Conservation (phyloP, 1,140 invertebrate genomes). For the Scaptomyza graminum region DNA sequence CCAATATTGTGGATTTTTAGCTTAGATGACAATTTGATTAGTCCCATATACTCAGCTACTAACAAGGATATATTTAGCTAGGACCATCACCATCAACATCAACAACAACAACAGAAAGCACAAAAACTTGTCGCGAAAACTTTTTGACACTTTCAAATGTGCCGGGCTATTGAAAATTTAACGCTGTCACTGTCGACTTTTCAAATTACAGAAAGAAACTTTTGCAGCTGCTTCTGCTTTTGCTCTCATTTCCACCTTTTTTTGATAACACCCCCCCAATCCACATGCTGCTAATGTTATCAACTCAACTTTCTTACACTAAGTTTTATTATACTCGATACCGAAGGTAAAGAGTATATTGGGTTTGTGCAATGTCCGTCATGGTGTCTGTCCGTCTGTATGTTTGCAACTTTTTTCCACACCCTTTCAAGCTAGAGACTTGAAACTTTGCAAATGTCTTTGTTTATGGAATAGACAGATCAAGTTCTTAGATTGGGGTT, state of each 20-base stretch:
- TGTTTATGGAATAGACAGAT: no score
- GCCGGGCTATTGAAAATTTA: conserved; percentile 50
- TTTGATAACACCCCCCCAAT: neutral
- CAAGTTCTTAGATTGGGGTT: no score
- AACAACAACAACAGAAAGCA: conserved; percentile 28
- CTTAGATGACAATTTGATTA: neutral
- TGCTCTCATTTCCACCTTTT: conserved; percentile 1
- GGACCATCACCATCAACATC: conserved; percentile 3
- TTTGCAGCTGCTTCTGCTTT: conserved; percentile 23
- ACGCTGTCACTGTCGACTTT: conserved; percentile 43
- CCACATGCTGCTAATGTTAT: conserved; percentile 14
- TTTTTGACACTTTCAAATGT: conserved; percentile 57
- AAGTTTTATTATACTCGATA: no score
- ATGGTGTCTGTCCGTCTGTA: no score
- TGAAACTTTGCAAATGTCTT: no score
- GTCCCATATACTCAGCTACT: neutral
- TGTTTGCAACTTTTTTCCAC: no score
- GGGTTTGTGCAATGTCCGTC: no score
- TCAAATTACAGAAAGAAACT: conserved; percentile 39
- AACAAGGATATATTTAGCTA: conserved; percentile 3
- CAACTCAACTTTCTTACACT: conserved; percentile 1
- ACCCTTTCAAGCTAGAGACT: no score
- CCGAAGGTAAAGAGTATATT: no score
- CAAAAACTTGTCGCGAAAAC: conserved; percentile 37
- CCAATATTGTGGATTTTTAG: neutral